Conservation (phyloP, 2,113 vertebrate species). For the Acrocephalus kingi region DNA sequence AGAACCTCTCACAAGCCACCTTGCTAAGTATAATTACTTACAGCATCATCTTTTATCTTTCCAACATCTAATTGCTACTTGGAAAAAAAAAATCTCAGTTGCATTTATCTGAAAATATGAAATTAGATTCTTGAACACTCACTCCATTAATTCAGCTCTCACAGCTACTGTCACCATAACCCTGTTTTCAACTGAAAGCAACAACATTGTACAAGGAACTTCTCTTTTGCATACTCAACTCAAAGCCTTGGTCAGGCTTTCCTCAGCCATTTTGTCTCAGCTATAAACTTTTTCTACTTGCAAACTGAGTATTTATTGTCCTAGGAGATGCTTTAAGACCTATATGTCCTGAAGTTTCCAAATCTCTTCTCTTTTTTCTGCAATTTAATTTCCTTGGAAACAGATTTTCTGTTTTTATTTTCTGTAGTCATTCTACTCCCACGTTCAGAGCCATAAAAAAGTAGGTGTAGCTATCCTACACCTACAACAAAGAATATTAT, state of each 20-base stretch:
- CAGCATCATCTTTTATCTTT: background rate
- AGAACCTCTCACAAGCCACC: background rate
- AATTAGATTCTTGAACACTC: background rate
- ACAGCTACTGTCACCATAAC: background rate
- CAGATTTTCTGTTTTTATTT: background rate
- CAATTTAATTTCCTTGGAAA: background rate
- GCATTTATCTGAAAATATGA: background rate
- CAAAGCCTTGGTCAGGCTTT: background rate
- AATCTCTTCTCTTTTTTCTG: background rate
- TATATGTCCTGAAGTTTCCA: background rate
- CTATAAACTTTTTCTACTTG: background rate
- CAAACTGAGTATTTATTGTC: background rate
- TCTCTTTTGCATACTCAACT: background rate
- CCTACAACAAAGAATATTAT: background rate
- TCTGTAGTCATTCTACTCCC: background rate
- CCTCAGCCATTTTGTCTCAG: background rate
- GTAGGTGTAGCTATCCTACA: background rate
- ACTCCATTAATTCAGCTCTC: background rate
- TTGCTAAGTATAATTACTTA: background rate
- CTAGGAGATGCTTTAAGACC: background rate
- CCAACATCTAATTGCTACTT: background rate
- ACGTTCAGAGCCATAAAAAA: background rate
- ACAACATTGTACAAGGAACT: background rate
- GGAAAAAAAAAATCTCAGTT: background rate
- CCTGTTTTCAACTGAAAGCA: background rate